Conservation (phyloP, 2,888 invertebrate genomes). For the Clusia tigrina region DNA sequence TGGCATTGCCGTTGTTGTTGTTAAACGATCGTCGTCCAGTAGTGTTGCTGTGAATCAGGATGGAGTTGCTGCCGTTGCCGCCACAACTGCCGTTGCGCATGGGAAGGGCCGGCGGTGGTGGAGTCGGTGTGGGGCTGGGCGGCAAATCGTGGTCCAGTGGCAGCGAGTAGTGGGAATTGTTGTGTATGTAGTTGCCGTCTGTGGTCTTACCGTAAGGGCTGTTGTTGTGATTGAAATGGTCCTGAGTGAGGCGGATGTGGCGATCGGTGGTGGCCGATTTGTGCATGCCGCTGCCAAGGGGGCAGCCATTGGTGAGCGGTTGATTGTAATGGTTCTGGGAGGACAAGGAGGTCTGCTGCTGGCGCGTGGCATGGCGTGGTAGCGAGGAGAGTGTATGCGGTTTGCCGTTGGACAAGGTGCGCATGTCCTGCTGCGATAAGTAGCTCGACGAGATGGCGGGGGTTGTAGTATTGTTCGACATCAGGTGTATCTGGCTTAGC, state of each 20-base stretch:
- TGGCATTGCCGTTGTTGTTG: conserved; percentile 44
- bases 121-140: conserved; percentile 57
- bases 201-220: conserved; percentile 38
- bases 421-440: conserved; percentile 56
- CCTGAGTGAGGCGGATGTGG: conserved; percentile 58
- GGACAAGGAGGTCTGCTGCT: conserved; percentile 47
- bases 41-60: conserved; percentile 54
- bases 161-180: conserved; percentile 62
- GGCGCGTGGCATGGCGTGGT: conserved; percentile 44
- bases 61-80: conserved; percentile 37
- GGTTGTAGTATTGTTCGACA: conserved; percentile 52
- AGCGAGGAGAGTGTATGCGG: conserved; percentile 43
- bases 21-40: conserved; percentile 58
- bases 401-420: conserved; percentile 52
- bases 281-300: conserved; percentile 20
- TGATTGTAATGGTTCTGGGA: conserved; percentile 59
- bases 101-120: conserved; percentile 61
- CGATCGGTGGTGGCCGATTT: conserved; percentile 47
- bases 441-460: not conserved
- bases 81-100: conserved; percentile 56
- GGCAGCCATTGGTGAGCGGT: conserved; percentile 49
- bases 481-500: conserved; percentile 63
- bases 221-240: conserved; percentile 61
- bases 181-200: conserved; percentile 60
- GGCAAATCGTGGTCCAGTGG: conserved; percentile 61